These are phyloP conservation scores for Chorisops tibialis DNA, from an alignment of 2,888 invertebrate genomes.

Conservation along the genomic window DNA sequence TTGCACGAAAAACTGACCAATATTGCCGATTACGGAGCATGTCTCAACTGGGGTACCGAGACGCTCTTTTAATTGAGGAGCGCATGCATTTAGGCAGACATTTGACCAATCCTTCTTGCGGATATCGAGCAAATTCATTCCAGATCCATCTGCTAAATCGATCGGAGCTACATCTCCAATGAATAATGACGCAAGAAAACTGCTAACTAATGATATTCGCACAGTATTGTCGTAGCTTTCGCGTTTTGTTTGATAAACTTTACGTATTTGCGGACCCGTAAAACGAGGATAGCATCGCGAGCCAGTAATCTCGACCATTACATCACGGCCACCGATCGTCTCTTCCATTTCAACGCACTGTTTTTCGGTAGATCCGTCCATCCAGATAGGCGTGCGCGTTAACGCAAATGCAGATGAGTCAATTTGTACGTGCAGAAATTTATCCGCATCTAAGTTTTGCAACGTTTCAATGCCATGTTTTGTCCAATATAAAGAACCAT, in stretches of 20 bases:
- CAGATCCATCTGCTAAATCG: conserved; percentile 89
- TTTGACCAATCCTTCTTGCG: conserved; percentile 72
- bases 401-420: conserved; percentile 72
- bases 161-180: conserved; percentile 85
- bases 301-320: conserved; percentile 49
- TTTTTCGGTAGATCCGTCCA: conserved; percentile 69
- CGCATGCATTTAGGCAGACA: conserved; percentile 72
- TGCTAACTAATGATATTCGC: conserved; percentile 88
- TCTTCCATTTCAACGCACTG: conserved; percentile 66
- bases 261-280: conserved; percentile 91
- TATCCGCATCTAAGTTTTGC: conserved; percentile 63
- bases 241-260: conserved; percentile 69
- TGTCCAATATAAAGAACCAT: conserved; percentile 95
- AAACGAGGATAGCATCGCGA: conserved; percentile 59
- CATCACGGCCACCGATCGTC: conserved; percentile 63
- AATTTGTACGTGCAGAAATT: conserved; percentile 81
- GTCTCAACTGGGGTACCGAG: conserved; percentile 74
- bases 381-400: conserved; percentile 88
- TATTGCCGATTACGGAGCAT: conserved; percentile 64
- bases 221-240: conserved; percentile 73
- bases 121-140: conserved; percentile 93
- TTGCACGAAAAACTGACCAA: conserved; percentile 78
- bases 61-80: conserved; percentile 68
- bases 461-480: conserved; percentile 67
- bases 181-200: conserved; percentile 85